Conservation (phyloP, 2,888 invertebrate species). For the Euproctis similis region DNA sequence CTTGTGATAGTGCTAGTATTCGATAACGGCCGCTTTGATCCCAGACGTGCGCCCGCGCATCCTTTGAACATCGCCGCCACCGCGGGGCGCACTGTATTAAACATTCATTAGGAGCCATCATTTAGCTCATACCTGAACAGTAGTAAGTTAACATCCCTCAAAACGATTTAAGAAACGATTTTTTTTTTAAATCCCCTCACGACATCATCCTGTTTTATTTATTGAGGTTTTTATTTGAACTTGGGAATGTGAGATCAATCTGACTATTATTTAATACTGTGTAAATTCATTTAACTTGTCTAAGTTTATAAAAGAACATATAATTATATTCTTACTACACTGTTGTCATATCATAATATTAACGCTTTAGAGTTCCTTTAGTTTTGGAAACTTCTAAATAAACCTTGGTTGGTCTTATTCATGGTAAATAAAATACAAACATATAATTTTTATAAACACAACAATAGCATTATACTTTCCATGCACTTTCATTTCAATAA, state of each 20-base stretch:
- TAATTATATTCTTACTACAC: no score
- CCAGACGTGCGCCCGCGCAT: conserved; percentile 30
- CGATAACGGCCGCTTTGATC: conserved; percentile 64
- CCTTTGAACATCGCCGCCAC: conserved; percentile 61
- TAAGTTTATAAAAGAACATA: no score
- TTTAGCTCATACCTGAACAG: conserved; percentile 30
- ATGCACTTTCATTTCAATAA: no score
- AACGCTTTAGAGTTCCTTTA: no score
- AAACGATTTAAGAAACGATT: conserved; percentile 12
- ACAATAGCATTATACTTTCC: no score
- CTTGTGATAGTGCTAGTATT: conserved; percentile 49
- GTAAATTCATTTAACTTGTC: no score
- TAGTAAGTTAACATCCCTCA: conserved; percentile 19
- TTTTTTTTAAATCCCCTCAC: conserved; percentile 7
- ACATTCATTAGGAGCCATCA: conserved; percentile 54
- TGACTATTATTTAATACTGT: no score
- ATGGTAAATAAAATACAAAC: no score
- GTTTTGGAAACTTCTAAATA: no score
- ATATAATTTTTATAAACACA: no score
- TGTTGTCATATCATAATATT: no score
- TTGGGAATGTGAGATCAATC: conserved; percentile 3
- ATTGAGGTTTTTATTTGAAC: conserved; percentile 13
- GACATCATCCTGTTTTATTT: conserved; percentile 14
- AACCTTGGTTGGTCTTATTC: no score
- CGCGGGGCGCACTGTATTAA: conserved; percentile 51